Percentiles rank a stretch among this genome's conserved stretches.
Conservation (phyloP, 2,888 invertebrate genomes). For the Taenaris catops region DNA sequence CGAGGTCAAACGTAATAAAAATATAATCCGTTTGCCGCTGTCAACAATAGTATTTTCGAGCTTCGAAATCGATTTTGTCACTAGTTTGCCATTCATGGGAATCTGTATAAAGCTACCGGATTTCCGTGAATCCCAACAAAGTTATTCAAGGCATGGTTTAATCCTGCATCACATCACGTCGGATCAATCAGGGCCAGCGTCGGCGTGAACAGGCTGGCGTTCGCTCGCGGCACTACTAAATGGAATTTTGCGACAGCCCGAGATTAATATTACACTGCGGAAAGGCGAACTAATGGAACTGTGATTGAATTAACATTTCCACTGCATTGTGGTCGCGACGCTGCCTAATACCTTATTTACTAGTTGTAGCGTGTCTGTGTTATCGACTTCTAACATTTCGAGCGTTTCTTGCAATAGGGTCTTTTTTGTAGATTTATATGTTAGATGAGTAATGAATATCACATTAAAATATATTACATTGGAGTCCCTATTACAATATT, state of each 20-base stretch:
- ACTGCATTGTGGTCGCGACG: slow-evolving; percentile 16
- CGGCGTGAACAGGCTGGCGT: slow-evolving; percentile 39
- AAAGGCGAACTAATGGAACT: slow-evolving; percentile 43
- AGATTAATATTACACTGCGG: slow-evolving; percentile 51
- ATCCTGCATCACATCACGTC: slow-evolving; percentile 25
- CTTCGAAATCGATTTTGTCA: no score
- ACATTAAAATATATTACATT: no score
- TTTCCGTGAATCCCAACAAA: slow-evolving; percentile 18
- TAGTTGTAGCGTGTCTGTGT: slow-evolving; percentile 2
- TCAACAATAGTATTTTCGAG: no score
- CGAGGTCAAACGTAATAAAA: no score
- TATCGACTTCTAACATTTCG: no score
- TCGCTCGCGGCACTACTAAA: slow-evolving; percentile 47
- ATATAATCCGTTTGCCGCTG: no score
- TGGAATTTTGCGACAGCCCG: slow-evolving; percentile 56
- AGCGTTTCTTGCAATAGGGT: no score
- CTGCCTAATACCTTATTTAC: slow-evolving; percentile 11
- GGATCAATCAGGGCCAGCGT: slow-evolving; percentile 51
- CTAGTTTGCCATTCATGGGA: no score
- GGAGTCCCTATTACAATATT: no score
- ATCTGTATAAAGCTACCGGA: slow-evolving; percentile 13
- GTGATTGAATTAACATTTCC: slow-evolving; percentile 51
- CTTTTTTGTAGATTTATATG: no score
- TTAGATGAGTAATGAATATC: no score
- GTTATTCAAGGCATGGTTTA: slow-evolving; percentile 24